phyloP scores from a whole-genome alignment of 2,888 invertebrate genomes.

The Mayetiola destructor region DNA sequence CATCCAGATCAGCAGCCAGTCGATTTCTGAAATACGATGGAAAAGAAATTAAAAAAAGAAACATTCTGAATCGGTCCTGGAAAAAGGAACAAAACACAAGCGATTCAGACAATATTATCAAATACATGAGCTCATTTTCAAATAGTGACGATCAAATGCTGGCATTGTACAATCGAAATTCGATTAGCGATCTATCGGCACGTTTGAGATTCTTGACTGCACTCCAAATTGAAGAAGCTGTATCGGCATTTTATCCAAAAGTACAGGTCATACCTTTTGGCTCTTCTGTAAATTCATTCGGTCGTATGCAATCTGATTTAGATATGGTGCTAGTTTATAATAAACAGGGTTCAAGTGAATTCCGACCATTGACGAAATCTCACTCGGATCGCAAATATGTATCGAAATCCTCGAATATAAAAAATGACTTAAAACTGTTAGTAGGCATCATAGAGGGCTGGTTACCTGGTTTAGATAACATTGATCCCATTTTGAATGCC shows the following conservation, averaged over 20 bases:
- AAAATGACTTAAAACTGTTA: slow-evolving; percentile 57
- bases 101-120: neutral
- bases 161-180: slow-evolving; percentile 43
- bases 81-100: neutral
- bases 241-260: slow-evolving; percentile 57
- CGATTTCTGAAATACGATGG: slow-evolving; percentile 57
- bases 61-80: neutral
- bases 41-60: neutral
- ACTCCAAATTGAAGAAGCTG: slow-evolving; percentile 52
- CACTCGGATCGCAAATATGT: no score
- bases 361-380: neutral
- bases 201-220: slow-evolving; percentile 65
- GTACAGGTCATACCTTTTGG: slow-evolving; percentile 67
- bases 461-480: slow-evolving; percentile 55
- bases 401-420: slow-evolving; percentile 40
- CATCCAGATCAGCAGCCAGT: no score
- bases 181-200: slow-evolving; percentile 57
- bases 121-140: slow-evolving; percentile 30
- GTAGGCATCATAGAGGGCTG: slow-evolving; percentile 57
- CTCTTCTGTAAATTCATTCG: slow-evolving; percentile 80
- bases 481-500: slow-evolving; percentile 64
- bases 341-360: neutral
- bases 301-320: slow-evolving; percentile 67
- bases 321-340: slow-evolving; percentile 43
- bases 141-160: slow-evolving; percentile 54